Percentiles rank a stretch among this genome's conserved stretches.
Conservation (phyloP, 2,797 vertebrate species). For the Sternotherus odoratus region DNA sequence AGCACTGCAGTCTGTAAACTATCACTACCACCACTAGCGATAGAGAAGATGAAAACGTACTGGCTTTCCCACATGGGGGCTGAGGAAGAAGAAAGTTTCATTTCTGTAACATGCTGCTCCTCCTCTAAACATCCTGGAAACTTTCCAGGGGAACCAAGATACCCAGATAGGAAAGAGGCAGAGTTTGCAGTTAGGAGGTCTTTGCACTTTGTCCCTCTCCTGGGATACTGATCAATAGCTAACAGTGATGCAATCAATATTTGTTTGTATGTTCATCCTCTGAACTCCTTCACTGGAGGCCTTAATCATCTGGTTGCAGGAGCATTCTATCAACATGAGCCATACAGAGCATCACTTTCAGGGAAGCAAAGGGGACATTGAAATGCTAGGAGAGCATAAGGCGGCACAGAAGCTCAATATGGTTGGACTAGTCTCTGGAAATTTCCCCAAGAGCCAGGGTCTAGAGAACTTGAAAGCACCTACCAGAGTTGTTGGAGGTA, state of each 20-base stretch:
- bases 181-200: neutral
- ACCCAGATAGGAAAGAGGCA: neutral
- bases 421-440: too few species aligned
- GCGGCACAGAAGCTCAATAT: neutral
- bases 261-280: neutral
- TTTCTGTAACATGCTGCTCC: neutral
- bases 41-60: neutral
- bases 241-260: neutral
- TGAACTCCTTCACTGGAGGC: neutral
- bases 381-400: neutral
- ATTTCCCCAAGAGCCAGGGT: too few species aligned
- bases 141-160: neutral
- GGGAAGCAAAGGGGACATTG: neutral
- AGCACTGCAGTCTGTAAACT: neutral
- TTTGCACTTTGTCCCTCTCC: too few species aligned
- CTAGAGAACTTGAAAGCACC: too few species aligned
- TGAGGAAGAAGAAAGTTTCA: neutral
- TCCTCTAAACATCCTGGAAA: neutral
- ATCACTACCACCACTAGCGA: neutral
- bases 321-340: neutral
- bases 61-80: neutral
- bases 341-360: neutral
- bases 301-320: neutral
- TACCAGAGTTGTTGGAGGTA: too few species aligned
- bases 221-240: neutral